Evolutionary conservation across 2,888 invertebrate genomes (phyloP).

Genomic region (Drosophila hamatofila): DNA sequence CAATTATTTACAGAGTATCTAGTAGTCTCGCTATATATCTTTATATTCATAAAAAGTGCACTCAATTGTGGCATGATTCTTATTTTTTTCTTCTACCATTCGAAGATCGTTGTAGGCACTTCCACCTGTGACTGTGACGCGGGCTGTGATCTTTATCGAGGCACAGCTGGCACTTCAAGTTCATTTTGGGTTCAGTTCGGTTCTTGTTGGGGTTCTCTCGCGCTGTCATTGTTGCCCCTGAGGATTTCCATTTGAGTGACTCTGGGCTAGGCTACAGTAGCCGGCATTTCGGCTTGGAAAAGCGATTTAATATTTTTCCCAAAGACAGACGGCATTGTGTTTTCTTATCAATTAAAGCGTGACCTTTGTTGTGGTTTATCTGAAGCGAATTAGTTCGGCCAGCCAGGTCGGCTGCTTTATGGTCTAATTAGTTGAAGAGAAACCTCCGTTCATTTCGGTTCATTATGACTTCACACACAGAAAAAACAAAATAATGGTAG

Average conservation of each 20-base stretch:
- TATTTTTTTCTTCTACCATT: slow-evolving; percentile 30
- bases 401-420: slow-evolving; percentile 67
- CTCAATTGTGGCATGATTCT: slow-evolving; percentile 75
- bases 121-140: slow-evolving; percentile 58
- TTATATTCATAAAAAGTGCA: slow-evolving; percentile 55
- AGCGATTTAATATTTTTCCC: slow-evolving; percentile 27
- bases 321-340: slow-evolving; percentile 38
- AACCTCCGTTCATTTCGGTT: slow-evolving; percentile 49
- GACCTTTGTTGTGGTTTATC: slow-evolving; percentile 81
- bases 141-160: slow-evolving; percentile 75
- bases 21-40: background rate
- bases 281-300: slow-evolving; percentile 36
- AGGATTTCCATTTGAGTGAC: slow-evolving; percentile 65
- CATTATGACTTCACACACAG: slow-evolving; percentile 43
- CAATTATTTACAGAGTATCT: slow-evolving; percentile 34
- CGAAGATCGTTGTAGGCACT: slow-evolving; percentile 27
- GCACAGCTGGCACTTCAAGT: slow-evolving; percentile 69
- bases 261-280: slow-evolving; percentile 53
- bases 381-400: slow-evolving; percentile 71
- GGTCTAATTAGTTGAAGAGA: slow-evolving; percentile 79
- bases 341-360: slow-evolving; percentile 79
- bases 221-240: slow-evolving; percentile 55
- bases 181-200: slow-evolving; percentile 45
- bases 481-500: slow-evolving; percentile 23
- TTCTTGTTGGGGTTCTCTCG: slow-evolving; percentile 19